Evolutionary conservation across 1,140 invertebrate species (phyloP).

Genomic region (Gonioctena quinquepunctata): DNA sequence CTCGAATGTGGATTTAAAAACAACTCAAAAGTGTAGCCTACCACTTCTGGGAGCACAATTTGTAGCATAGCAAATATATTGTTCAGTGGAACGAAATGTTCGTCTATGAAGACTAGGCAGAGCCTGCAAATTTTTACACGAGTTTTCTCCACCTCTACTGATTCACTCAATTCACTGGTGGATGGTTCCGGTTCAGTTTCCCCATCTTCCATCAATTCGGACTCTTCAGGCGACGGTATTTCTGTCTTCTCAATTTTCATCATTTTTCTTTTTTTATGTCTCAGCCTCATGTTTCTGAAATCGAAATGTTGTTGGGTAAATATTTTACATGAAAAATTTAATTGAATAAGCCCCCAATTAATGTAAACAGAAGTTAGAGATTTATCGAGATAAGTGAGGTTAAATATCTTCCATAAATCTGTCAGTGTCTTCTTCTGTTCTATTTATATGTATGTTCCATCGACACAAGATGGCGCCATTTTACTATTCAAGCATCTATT

Average conservation of each 20-base stretch:
- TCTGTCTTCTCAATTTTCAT: constrained; percentile 1
- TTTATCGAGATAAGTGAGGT: too few relatives aligned
- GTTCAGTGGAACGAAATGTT: not conserved
- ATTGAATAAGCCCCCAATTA: too few relatives aligned
- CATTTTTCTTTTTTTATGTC: not conserved
- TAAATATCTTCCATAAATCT: too few relatives aligned
- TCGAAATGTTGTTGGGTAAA: too few relatives aligned
- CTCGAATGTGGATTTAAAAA: too few relatives aligned
- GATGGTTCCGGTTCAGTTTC: not conserved
- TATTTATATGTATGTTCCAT: too few relatives aligned
- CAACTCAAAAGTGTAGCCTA: not conserved
- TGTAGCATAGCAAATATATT: constrained; percentile 15
- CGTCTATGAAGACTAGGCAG: constrained; percentile 14
- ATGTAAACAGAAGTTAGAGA: too few relatives aligned
- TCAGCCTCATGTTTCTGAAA: not conserved
- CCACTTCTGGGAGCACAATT: constrained; percentile 15
- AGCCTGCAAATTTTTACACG: constrained; percentile 11
- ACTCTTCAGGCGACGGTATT: not conserved
- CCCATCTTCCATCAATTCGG: not conserved
- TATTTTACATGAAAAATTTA: too few relatives aligned
- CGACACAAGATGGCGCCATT: too few relatives aligned
- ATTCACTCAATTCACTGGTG: not conserved
- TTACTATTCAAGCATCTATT: too few relatives aligned
- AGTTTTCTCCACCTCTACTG: not conserved
- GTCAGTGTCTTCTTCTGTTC: too few relatives aligned